Percentiles rank a stretch among this genome's conserved stretches.
phyloP scores from a whole-genome alignment of 37 sponge, comb jelly and placozoan genomes.

The Beroe forskalii region DNA sequence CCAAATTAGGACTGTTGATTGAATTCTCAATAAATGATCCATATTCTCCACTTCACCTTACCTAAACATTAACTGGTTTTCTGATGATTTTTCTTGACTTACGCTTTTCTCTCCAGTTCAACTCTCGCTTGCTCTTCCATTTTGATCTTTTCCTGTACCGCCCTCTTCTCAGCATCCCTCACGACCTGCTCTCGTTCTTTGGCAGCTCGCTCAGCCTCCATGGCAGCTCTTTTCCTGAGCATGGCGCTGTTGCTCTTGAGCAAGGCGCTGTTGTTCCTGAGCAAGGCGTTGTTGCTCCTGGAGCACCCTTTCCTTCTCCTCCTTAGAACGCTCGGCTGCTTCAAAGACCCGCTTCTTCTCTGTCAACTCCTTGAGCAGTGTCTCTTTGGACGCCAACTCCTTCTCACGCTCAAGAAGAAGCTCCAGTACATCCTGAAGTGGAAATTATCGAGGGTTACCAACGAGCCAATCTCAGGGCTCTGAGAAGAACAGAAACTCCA shows the following conservation, averaged over 20 bases:
- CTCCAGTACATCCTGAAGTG: neutral
- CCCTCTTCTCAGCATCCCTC: neutral
- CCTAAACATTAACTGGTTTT: too few species aligned
- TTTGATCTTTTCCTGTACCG: neutral
- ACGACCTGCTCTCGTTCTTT: neutral
- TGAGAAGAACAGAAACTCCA: too few species aligned
- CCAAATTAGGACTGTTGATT: too few species aligned
- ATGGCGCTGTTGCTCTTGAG: too few species aligned
- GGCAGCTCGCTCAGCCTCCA: neutral
- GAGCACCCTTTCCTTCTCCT: neutral
- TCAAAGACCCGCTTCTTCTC: neutral
- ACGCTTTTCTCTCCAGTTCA: neutral
- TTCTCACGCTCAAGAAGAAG: neutral
- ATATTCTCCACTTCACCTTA: too few species aligned
- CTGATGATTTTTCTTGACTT: neutral
- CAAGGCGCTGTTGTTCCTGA: neutral
- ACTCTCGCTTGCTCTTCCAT: neutral
- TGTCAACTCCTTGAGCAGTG: neutral
- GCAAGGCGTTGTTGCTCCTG: neutral
- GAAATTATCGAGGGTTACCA: too few species aligned
- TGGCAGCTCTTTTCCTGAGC: too few species aligned
- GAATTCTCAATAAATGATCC: too few species aligned
- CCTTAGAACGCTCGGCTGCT: neutral
- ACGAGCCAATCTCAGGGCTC: too few species aligned
- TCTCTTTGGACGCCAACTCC: neutral